phyloP scores from a whole-genome alignment of 2,113 vertebrate species.

The Guaruba guarouba region DNA sequence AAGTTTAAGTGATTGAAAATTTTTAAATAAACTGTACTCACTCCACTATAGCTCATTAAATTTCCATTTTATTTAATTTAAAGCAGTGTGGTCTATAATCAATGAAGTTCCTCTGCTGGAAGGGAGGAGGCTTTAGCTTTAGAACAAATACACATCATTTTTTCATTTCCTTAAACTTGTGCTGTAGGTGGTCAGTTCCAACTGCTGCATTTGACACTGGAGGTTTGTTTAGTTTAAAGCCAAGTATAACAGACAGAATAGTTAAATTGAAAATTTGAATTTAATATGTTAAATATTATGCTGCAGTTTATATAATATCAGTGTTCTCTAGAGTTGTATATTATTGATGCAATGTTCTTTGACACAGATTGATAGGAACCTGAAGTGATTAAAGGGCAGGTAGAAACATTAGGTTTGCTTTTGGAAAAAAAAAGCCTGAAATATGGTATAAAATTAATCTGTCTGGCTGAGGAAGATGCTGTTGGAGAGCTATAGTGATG shows the following conservation, averaged over 20 bases:
- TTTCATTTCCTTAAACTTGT: conserved; percentile 64
- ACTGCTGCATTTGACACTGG: conserved; percentile 52
- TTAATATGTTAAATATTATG: conserved; percentile 54
- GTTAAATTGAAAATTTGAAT: conserved; percentile 65
- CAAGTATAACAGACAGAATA: conserved; percentile 68
- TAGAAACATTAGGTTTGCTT: conserved; percentile 28
- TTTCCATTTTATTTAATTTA: conserved; percentile 58
- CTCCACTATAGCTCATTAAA: conserved; percentile 42
- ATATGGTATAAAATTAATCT: background rate
- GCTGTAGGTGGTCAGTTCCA: conserved; percentile 64
- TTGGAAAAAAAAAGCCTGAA: background rate
- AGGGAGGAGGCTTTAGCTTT: conserved; percentile 45
- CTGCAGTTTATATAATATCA: conserved; percentile 62
- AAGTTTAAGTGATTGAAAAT: conserved; percentile 21
- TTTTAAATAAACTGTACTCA: conserved; percentile 41
- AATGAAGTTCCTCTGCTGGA: conserved; percentile 5
- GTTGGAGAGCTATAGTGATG: background rate
- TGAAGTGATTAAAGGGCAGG: conserved; percentile 40
- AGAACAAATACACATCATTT: conserved; percentile 58
- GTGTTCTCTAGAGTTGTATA: conserved; percentile 28
- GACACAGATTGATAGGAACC: conserved; percentile 43
- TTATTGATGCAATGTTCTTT: conserved; percentile 30
- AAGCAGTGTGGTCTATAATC: conserved; percentile 27
- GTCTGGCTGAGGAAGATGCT: background rate
- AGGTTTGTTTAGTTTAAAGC: conserved; percentile 55